Base-by-base conservation (phyloP, 2,888 invertebrate species). In the Aleiodes alternator region DNA sequence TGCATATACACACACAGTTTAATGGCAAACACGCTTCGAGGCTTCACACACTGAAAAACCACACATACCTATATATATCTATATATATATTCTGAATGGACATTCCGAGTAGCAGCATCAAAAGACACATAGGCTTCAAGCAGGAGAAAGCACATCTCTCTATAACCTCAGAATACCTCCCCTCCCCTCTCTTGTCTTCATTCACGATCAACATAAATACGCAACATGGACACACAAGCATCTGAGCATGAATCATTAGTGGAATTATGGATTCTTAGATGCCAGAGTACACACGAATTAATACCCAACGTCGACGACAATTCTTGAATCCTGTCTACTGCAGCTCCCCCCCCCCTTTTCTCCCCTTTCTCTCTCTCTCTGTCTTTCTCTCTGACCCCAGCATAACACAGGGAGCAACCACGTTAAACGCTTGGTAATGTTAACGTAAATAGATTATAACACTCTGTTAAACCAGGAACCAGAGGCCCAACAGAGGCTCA, bases 371-470 rank as follows among this genome's bases (percentile, higher is more conserved):
- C 76, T 56, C 75, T 61, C 69, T 69, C 73, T 68, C 78, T 75
- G 55, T 69, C 73, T 71, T 76, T 74, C 53, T 75, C 80, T 76
- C 81, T 80, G 72, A 78, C 77, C 75, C 76, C 76, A 72, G 76
- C 78, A 68, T 68, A 68, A 76, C 76, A 78, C 77, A 78, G 73
- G 82, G 84, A 86, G 87, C 88, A 87, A 87, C 86, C 87, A 88
- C 88, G 88, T 87, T 89, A 89, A 89, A 89, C 87, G 89, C 87
- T 88, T 88, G 68, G 87, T 89, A 89, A 89, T 89, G 89, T 89
- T 89, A 89, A 89, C 89, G 89, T 89, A 89, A 89, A 89, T 89
- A 89, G 89, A 89, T 89, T 89, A 89, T 89, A 89, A 89, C 89
- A 89, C 88, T 89, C 89, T 89, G 89, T 89, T 89, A 89, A 89